Percentiles rank a stretch among this genome's conserved stretches.
These are phyloP conservation scores for Lomographa bimaculata DNA, from an alignment of 2,888 invertebrate species.

Conservation along the genomic window DNA sequence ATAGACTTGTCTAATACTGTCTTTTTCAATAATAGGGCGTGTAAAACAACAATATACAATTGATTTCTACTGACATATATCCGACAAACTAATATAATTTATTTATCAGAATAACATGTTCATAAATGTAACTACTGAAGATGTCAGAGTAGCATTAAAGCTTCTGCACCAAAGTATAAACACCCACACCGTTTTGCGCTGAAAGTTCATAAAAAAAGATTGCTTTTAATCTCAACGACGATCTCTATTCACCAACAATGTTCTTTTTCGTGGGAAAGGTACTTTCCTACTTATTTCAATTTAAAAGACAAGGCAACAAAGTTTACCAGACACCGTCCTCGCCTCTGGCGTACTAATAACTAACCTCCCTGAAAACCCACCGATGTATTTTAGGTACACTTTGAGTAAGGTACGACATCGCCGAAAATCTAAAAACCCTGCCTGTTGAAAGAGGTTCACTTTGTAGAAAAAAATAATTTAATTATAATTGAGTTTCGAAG, in stretches of 20 bases:
- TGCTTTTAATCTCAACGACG: conserved; percentile 3
- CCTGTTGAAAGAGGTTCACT: conserved; percentile 7
- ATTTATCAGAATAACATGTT: too few relatives aligned
- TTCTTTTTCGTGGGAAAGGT: conserved; percentile 5
- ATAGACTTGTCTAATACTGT: too few relatives aligned
- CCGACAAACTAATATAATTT: too few relatives aligned
- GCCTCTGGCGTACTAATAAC: conserved; percentile 35
- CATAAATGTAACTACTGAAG: too few relatives aligned
- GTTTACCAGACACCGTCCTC: conserved; percentile 27
- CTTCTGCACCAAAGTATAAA: too few relatives aligned
- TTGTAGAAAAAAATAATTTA: too few relatives aligned
- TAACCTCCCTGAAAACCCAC: conserved; percentile 31
- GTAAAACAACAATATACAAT: too few relatives aligned
- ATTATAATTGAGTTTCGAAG: too few relatives aligned
- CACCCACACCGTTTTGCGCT: conserved; percentile 1
- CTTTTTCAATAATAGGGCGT: too few relatives aligned
- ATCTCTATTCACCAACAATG: conserved; percentile 6
- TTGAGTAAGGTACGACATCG: conserved; percentile 29
- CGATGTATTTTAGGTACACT: conserved; percentile 23
- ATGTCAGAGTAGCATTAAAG: too few relatives aligned
- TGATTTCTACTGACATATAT: too few relatives aligned
- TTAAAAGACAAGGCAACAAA: conserved; percentile 33
- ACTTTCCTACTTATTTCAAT: conserved; percentile 30
- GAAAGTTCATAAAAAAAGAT: conserved; percentile 6
- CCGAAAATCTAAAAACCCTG: conserved; percentile 13